Evolutionary conservation across 2,888 invertebrate species (phyloP).

Genomic region (Nebria salina): DNA sequence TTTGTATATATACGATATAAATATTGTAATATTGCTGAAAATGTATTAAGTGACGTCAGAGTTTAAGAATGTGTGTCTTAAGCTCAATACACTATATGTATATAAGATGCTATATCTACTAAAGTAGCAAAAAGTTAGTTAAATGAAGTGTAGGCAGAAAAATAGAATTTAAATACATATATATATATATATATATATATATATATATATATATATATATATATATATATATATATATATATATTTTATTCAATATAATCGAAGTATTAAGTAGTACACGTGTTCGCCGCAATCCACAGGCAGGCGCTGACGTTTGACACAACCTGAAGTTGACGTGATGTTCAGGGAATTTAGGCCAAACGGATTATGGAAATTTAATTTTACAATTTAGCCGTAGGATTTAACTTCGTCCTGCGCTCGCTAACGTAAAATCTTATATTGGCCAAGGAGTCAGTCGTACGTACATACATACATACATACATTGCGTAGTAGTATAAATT

Average conservation of each 20-base stretch:
- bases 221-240: background rate
- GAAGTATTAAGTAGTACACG: slow-evolving; percentile 3
- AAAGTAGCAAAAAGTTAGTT: too few relatives aligned
- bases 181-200: too few relatives aligned
- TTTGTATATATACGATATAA: too few relatives aligned
- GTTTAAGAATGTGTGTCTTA: too few relatives aligned
- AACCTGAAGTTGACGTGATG: slow-evolving; percentile 8
- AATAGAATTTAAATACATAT: too few relatives aligned
- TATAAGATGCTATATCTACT: too few relatives aligned
- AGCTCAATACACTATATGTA: too few relatives aligned
- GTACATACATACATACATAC: background rate
- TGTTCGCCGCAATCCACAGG: background rate
- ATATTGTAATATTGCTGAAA: too few relatives aligned
- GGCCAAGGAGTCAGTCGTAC: background rate
- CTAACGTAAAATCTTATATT: slow-evolving; percentile 25
- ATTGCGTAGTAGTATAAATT: background rate
- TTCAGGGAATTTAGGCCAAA: slow-evolving; percentile 33
- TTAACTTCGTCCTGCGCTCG: slow-evolving; percentile 22
- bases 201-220: too few relatives aligned
- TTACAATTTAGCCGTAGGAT: slow-evolving; percentile 34
- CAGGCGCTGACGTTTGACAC: background rate
- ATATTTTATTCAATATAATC: slow-evolving; percentile 12
- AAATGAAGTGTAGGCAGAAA: too few relatives aligned
- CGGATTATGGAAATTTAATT: slow-evolving; percentile 44
- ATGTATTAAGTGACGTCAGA: too few relatives aligned